Base-by-base conservation (phyloP, 2,113 vertebrate genomes). In the Corythoichthys intestinalis region DNA sequence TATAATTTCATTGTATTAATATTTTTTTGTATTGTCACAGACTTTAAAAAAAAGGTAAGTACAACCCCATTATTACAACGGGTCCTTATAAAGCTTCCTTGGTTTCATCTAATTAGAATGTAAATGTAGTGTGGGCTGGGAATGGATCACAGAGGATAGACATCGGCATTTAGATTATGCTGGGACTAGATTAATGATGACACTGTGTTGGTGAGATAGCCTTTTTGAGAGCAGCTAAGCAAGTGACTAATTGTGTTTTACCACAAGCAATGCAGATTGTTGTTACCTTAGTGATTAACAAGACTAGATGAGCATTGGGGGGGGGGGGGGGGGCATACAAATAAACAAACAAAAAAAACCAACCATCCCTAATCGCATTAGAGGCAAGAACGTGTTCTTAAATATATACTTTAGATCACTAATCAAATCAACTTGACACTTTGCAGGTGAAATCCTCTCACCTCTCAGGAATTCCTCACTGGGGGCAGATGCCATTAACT, bases 151-250 rank as follows among this genome's bases (percentile, higher is more conserved):
- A 80, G 77, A 85, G 82, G 87, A 89, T 84, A 84, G 86, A 85
- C 89, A 88, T 87, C 88, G 84, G 89, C 89, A 91, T 91, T 91
- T 90, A 90, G 87, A 91, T 87, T 87, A 86, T 87, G 80, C 84
- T 80, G 78, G 86, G 77, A 85, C 85, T 86, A 90, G 87, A 90
- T 91, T 89, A 90, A 84, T 85, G 86, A 89, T 87, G 88, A 89
- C 87, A 90, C 85, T 69, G 80, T 83, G 82, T 85, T 84, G 80
- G 83, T 71, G 82, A 88, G 86, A 90, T 85, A 87, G 89, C 87
- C 83, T 86, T 80, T 87, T 85, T 76, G 67, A 86, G 72, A 81
- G 83, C 59, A n/a, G 79, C 79, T 83, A 76, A 83, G 84, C 83
- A 84, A 88, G 83, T 78, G 78, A 80, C 83, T 89, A 85, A 88